Percentiles rank a stretch among this genome's conserved stretches.
Conservation (phyloP, 2,113 vertebrate genomes). For the Lepus europaeus region DNA sequence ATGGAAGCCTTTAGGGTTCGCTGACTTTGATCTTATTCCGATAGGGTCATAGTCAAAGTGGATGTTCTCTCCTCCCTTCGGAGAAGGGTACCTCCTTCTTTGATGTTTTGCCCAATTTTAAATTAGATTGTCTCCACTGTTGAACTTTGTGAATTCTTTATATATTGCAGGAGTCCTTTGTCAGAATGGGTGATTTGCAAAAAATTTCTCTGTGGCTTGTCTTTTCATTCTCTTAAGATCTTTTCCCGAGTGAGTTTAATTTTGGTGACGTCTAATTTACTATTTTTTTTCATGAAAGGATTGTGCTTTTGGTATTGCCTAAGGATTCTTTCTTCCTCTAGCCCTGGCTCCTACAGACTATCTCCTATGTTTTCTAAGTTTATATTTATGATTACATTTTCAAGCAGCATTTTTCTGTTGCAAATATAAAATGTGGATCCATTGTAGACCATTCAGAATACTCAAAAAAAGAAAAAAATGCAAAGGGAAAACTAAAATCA, state of each 20-base stretch:
- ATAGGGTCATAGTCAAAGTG: too few relatives aligned
- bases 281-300: not conserved
- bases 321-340: not conserved
- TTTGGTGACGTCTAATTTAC: not conserved
- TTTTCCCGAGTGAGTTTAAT: conserved; percentile 8
- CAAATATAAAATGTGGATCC: not conserved
- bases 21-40: too few relatives aligned
- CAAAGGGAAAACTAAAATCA: conserved; percentile 42
- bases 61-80: too few relatives aligned
- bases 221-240: conserved; percentile 9
- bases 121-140: not conserved
- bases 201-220: not conserved
- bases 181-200: not conserved
- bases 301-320: not conserved
- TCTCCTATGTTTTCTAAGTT: conserved; percentile 23
- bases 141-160: not conserved
- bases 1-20: too few relatives aligned
- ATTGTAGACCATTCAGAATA: conserved; percentile 23
- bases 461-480: not conserved
- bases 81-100: too few relatives aligned
- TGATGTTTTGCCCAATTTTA: not conserved
- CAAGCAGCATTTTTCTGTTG: not conserved
- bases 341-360: not conserved
- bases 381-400: conserved; percentile 19
- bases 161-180: not conserved